Evolutionary conservation across 2,113 vertebrate species (phyloP).

Genomic region (Morone saxatilis): DNA sequence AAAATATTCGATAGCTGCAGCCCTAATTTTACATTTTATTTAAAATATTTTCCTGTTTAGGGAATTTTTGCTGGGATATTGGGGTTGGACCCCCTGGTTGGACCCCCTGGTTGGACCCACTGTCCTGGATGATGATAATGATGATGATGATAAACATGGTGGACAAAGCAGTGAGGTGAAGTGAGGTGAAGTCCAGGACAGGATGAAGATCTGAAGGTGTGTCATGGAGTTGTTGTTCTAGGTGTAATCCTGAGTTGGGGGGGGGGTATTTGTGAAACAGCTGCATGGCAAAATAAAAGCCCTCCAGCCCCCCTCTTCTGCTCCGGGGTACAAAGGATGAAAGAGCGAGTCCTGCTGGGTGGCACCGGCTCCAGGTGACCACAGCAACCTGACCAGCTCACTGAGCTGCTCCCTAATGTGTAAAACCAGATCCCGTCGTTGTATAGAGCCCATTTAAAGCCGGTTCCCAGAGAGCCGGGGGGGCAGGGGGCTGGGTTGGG

Average conservation of each 20-base stretch:
- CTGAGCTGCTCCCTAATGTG: conserved; percentile 66
- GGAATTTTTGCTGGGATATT: too few relatives aligned
- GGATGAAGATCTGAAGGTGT: conserved; percentile 39
- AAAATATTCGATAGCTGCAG: too few relatives aligned
- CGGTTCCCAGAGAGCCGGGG: conserved; percentile 40
- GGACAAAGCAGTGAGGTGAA: not conserved
- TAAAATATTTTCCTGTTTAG: too few relatives aligned
- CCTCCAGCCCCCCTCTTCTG: conserved; percentile 62
- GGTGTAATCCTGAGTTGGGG: conserved; percentile 6
- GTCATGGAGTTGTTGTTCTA: conserved; percentile 30
- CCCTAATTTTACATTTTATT: too few relatives aligned
- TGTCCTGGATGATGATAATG: too few relatives aligned
- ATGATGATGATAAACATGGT: too few relatives aligned
- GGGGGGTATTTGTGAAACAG: conserved; percentile 72
- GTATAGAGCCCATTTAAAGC: conserved; percentile 73
- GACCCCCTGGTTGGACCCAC: too few relatives aligned
- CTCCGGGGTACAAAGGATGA: conserved; percentile 82
- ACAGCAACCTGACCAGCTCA: conserved; percentile 80
- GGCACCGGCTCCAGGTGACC: conserved; percentile 84
- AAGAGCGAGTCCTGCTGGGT: conserved; percentile 81
- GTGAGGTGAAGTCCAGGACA: conserved; percentile 28
- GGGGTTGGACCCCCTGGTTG: too few relatives aligned
- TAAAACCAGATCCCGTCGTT: conserved; percentile 73
- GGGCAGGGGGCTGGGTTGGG: not conserved
- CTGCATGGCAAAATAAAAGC: conserved; percentile 75